phyloP scores from a whole-genome alignment of 1,140 invertebrate genomes.

The Venturia canescens region DNA sequence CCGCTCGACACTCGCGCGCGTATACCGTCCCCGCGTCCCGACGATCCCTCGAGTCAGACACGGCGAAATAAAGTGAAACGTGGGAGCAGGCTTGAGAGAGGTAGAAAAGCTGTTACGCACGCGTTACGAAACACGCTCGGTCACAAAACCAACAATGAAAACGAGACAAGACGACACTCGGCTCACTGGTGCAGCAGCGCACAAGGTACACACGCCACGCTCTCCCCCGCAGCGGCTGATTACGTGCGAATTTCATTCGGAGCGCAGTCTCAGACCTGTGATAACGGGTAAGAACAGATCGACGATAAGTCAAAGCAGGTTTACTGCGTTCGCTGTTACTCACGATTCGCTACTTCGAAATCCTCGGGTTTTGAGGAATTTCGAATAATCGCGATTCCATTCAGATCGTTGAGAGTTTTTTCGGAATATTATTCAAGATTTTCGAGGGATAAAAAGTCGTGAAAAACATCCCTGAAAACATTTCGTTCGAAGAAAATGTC shows the following conservation, averaged over 20 bases:
- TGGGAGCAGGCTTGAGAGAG: neutral
- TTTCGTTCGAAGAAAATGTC: too few relatives aligned
- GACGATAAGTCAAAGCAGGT: too few relatives aligned
- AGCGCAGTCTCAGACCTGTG: too few relatives aligned
- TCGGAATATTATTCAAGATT: too few relatives aligned
- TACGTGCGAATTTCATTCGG: neutral
- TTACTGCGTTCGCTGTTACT: too few relatives aligned
- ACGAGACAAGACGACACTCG: neutral
- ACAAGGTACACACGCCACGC: neutral
- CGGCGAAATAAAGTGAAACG: neutral
- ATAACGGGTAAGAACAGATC: too few relatives aligned
- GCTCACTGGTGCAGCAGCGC: neutral
- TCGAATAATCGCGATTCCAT: too few relatives aligned
- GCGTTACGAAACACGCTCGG: neutral
- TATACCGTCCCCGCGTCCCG: neutral
- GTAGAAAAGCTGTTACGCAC: neutral
- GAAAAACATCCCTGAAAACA: too few relatives aligned
- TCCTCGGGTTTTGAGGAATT: too few relatives aligned
- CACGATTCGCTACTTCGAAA: too few relatives aligned
- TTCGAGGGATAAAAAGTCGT: too few relatives aligned
- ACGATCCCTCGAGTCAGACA: neutral
- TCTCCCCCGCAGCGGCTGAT: neutral
- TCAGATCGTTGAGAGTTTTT: too few relatives aligned
- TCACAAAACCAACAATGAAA: slow-evolving; percentile 1
- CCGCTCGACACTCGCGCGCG: neutral